Percentiles rank a stretch among this genome's conserved stretches.
phyloP scores from a whole-genome alignment of 1,140 invertebrate genomes.

The Yoshiicerus persimilis region DNA sequence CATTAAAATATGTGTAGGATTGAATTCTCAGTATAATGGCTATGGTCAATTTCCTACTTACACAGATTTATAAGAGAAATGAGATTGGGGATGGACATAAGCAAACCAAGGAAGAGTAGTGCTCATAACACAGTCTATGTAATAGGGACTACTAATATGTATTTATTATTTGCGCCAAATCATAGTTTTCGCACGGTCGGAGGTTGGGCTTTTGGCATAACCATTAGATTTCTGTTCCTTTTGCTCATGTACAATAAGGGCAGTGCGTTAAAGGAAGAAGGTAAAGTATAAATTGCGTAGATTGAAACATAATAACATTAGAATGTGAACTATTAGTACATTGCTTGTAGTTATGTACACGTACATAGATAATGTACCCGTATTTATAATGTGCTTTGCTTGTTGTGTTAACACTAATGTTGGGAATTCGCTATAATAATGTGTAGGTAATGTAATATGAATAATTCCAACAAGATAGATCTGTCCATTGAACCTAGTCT shows the following conservation, averaged over 20 bases:
- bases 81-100: background rate
- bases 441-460: background rate
- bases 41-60: conserved; percentile 18
- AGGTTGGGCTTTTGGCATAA: conserved; percentile 7
- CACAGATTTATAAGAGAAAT: conserved; percentile 3
- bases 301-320: background rate
- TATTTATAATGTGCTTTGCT: background rate
- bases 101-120: background rate
- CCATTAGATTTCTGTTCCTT: background rate
- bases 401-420: background rate
- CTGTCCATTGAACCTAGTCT: background rate
- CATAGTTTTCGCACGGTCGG: conserved; percentile 18
- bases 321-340: background rate
- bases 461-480: background rate
- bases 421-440: background rate
- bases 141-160: background rate
- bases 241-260: background rate
- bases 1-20: background rate
- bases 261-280: background rate
- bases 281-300: background rate
- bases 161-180: background rate
- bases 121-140: background rate
- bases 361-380: background rate
- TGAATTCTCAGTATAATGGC: background rate
- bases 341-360: background rate